A percentile compares a stretch with the other conserved stretches of the same genome.
Evolutionary conservation across 2,797 vertebrate genomes (phyloP).

Genomic region (Schizopygopsis malacanthus): DNA sequence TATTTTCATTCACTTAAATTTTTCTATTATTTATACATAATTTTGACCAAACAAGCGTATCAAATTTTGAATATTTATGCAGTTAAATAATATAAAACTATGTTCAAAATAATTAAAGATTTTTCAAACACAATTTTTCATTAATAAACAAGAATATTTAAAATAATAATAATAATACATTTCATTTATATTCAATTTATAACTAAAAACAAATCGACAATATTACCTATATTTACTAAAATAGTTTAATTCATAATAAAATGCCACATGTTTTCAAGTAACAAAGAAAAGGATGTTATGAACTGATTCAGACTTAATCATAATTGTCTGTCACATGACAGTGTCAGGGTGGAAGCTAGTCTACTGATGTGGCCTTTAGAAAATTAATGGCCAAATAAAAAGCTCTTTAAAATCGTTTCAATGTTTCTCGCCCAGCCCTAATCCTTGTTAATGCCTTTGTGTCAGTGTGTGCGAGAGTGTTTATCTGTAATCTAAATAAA

Average conservation of each 20-base stretch:
- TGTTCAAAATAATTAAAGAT: background rate
- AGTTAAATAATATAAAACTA: background rate
- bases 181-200: background rate
- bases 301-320: background rate
- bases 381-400: slow-evolving; percentile 6
- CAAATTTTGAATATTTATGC: background rate
- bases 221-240: background rate
- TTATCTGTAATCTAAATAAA: slow-evolving; percentile 17
- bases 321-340: background rate
- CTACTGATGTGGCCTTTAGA: background rate
- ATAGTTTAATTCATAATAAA: background rate
- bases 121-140: too few species aligned
- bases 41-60: background rate
- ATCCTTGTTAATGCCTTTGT: slow-evolving; percentile 10
- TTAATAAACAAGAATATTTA: too few species aligned
- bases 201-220: background rate
- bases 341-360: background rate
- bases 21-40: background rate
- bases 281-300: background rate
- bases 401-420: slow-evolving; percentile 4
- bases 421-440: background rate
- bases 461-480: background rate
- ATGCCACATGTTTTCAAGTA: background rate
- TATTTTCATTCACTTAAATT: background rate
- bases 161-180: background rate